Base-by-base conservation (phyloP, 1,140 invertebrate genomes). In the Brachionus koreanus region DNA sequence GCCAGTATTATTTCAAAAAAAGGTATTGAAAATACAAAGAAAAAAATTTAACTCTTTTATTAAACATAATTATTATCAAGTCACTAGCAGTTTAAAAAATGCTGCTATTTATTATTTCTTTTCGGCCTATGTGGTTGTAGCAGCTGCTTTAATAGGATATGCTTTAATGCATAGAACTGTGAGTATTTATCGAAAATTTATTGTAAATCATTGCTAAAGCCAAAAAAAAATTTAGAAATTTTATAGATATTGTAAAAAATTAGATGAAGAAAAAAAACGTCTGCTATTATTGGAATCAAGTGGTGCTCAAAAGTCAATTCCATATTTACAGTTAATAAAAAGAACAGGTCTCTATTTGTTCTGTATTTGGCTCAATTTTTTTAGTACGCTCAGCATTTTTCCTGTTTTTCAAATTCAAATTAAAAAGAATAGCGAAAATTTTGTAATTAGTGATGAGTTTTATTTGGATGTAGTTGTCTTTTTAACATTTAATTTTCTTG, bases 341-440 rank as follows among this genome's bases (percentile, higher is more conserved):
- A 46, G 10, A 49, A 46, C 39, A 23, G 39, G 69, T 4, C 7
- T 79, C 2, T 42, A 79, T 37, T 23, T 79, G n/a, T 79, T 79
- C 42, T 79, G 76, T 23, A 79, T 79, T 43, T 79, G 76, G 76
- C 37, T 79, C 10, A 79, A 79, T 42, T 79, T 79, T 79, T 79
- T 79, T 25, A 61, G 49, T n/a, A 79, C 49, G 0, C 13, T 79
- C 12, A 16, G 46, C 49, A 61, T 79, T 61, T 79, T 61, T 65
- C 76, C 76, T n/a, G 76, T 79, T 12, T 79, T 61, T 29, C 35
- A 61, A 29, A 29, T 79, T 12, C 16, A 39, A 42, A 61, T 77
- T 25, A 75, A 72, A 72, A 72, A 72, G 13, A 33, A 57, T 39
- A 57, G 29, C 39, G n/a, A 25, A 57, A 16, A 79, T 65, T 79